These are phyloP conservation scores for Argopecten irradians DNA, from an alignment of 1,140 invertebrate species.

Conservation along the genomic window DNA sequence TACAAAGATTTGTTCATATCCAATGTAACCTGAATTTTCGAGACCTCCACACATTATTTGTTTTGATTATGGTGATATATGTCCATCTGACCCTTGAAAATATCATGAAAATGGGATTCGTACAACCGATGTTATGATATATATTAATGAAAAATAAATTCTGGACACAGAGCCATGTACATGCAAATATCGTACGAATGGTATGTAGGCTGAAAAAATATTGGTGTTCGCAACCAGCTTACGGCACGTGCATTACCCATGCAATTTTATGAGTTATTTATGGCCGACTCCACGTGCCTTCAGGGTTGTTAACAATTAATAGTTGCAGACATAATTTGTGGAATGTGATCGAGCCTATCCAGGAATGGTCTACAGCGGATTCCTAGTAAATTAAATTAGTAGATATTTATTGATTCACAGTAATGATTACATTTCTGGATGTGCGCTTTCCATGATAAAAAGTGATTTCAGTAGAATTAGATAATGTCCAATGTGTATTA, in stretches of 20 bases:
- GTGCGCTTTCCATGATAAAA: neutral
- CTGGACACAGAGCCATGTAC: too few relatives aligned
- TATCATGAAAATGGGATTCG: neutral
- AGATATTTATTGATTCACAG: neutral
- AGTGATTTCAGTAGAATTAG: neutral
- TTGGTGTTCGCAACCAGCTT: neutral
- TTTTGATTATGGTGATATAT: neutral
- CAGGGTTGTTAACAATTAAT: neutral
- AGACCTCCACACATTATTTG: neutral
- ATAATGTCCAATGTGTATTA: neutral
- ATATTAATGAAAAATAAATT: too few relatives aligned
- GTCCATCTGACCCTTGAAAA: neutral
- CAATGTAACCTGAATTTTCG: neutral
- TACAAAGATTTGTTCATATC: neutral
- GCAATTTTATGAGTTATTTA: conserved; percentile 3
- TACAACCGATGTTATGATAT: too few relatives aligned
- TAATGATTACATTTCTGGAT: neutral
- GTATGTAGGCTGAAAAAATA: neutral
- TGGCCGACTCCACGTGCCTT: neutral
- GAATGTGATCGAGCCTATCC: neutral
- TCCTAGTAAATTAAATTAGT: neutral
- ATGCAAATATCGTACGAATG: neutral
- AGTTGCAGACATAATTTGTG: neutral
- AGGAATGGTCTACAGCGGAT: neutral
- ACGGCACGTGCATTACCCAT: neutral